A percentile compares a stretch with the other conserved stretches of the same genome.
Conservation (phyloP, 2,888 invertebrate species). For the Harmothoe impar region DNA sequence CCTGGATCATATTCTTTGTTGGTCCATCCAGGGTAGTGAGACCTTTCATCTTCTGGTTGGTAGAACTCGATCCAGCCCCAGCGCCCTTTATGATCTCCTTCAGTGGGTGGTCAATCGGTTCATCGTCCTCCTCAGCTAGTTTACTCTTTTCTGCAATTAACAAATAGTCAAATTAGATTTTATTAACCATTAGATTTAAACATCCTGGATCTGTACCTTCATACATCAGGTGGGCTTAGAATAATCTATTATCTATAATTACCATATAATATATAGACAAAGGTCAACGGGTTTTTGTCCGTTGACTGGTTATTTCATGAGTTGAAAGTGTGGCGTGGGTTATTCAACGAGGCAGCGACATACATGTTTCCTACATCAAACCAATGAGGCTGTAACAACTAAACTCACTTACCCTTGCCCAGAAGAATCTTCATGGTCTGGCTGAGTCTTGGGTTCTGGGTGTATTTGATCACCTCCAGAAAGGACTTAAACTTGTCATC, state of each 20-base stretch:
- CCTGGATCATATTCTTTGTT: background rate
- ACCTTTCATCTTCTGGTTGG: background rate
- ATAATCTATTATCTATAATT: no score
- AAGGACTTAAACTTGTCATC: background rate
- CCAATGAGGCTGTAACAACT: no score
- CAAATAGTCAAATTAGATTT: no score
- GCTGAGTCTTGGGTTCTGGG: background rate
- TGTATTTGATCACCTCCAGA: slow-evolving; percentile 11
- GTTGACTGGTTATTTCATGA: no score
- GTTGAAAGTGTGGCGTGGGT: no score
- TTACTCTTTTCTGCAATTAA: background rate
- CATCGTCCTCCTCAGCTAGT: background rate
- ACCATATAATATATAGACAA: no score
- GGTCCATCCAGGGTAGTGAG: background rate
- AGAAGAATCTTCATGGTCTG: background rate
- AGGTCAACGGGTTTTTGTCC: no score
- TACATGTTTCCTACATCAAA: no score
- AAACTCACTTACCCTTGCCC: background rate
- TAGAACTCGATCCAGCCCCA: background rate
- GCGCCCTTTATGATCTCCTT: background rate
- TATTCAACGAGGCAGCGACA: no score
- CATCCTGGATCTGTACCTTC: no score
- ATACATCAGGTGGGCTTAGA: no score
- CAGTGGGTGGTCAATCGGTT: background rate
- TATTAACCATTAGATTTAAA: no score